These are phyloP conservation scores for Octodon degus DNA, from an alignment of 2,113 vertebrate genomes.

Conservation along the genomic window DNA sequence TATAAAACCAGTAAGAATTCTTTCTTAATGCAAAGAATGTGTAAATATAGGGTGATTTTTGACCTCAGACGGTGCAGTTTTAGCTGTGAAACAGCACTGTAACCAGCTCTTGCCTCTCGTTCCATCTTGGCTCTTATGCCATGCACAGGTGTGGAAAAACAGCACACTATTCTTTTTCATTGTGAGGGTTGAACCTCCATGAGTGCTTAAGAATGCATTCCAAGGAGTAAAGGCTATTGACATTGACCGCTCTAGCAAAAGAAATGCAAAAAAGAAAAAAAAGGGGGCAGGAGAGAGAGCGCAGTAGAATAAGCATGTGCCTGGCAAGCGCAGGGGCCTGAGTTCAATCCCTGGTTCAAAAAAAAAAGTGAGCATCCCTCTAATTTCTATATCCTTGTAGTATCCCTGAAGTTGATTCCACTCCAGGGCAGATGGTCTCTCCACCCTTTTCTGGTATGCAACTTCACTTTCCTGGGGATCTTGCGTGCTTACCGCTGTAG, in stretches of 20 bases:
- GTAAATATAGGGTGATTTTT: neutral
- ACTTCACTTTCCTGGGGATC: neutral
- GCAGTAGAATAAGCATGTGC: too few relatives aligned
- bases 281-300: too few relatives aligned
- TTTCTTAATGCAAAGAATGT: neutral
- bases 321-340: too few relatives aligned
- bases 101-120: neutral
- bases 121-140: neutral
- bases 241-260: neutral
- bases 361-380: neutral
- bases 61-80: neutral
- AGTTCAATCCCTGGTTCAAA: too few relatives aligned
- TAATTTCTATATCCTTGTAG: neutral
- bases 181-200: neutral
- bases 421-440: neutral
- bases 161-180: neutral
- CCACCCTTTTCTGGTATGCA: neutral
- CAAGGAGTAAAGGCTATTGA: neutral
- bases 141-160: neutral
- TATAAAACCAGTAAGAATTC: too few relatives aligned
- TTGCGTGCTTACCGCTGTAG: neutral
- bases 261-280: neutral
- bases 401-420: neutral
- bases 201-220: neutral
- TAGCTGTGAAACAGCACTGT: neutral